Evolutionary conservation across 2,888 invertebrate species (phyloP).

Genomic region (Syrphus vitripennis): DNA sequence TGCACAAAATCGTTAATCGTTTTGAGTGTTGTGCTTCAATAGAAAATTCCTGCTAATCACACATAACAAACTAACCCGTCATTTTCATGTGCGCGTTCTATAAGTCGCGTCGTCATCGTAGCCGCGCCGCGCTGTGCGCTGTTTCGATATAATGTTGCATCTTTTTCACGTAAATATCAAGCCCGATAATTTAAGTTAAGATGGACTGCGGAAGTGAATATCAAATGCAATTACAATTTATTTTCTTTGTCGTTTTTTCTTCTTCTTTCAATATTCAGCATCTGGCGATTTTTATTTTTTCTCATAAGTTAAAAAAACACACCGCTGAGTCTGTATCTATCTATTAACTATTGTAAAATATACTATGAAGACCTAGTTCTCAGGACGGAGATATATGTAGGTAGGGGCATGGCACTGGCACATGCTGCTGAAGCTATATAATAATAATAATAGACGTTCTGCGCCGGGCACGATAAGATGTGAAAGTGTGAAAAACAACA

Average conservation of each 20-base stretch:
- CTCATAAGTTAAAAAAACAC: background rate
- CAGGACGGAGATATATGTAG: conserved; percentile 8
- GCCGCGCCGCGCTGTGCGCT: too few species aligned
- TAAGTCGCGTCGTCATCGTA: too few species aligned
- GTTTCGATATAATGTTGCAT: conserved; percentile 28
- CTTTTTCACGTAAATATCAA: background rate
- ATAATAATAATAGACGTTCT: background rate
- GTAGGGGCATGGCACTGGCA: background rate
- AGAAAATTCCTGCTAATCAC: conserved; percentile 51
- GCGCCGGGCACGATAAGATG: conserved; percentile 1
- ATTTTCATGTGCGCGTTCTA: conserved; percentile 32
- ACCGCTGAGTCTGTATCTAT: background rate
- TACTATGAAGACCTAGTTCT: conserved; percentile 41
- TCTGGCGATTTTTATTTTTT: background rate
- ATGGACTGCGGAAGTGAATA: conserved; percentile 54
- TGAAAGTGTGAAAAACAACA: conserved; percentile 60
- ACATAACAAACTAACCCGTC: conserved; percentile 47
- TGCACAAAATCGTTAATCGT: conserved; percentile 40
- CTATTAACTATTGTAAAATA: background rate
- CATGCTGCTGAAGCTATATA: conserved; percentile 10
- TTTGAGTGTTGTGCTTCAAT: background rate
- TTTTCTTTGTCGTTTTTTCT: background rate
- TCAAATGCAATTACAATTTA: conserved; percentile 48
- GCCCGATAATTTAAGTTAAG: background rate
- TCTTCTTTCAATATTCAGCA: conserved; percentile 5